Evolutionary conservation across 1,140 invertebrate species (phyloP), one percentile per base, ranked within the genome.

Genomic region (Bombyx mandarina): DNA sequence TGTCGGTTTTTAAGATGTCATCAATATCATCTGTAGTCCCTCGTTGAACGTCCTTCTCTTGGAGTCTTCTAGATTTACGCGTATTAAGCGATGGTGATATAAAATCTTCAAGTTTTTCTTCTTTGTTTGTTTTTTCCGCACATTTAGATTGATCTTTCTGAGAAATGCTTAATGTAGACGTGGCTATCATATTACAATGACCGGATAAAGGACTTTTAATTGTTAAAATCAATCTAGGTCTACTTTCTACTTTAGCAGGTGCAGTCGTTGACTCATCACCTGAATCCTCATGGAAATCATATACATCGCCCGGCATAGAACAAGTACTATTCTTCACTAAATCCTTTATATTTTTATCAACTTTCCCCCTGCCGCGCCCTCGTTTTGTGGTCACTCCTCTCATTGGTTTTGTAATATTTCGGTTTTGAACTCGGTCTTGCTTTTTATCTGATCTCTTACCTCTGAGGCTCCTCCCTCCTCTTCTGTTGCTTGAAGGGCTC

Each of bases 11-110:
- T 0, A 95, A 91, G 3, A 96, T 94, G 69, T 97, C 95, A 59
- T 97, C 96, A 63, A 97, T 96, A 65, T 97, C 95, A 80, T 96
- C 95, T 1, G 96, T 90, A 0, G 94, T 93, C 54, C 90, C 95
- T 56, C 93, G 87, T 77, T 83, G 79, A 7, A 90, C 91, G 76
- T 95, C 94, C 75, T 93, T 94, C 77, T 96, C 94, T 63, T 93
- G 93, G 26, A 96, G 73, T 62, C 95, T 88, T 56, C 93, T 90
- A 1, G 95, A 96, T 79, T 96, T 97, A 45, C 95, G 82, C 1
- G 93, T 94, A 60, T 93, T 93, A 1, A 88, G 67, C 2, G 89
- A 89, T 3, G 87, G 86, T 0, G 91, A 90, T 8, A 90, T 76
- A 58, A 92, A 92, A 60, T 93, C 91, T 57, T 93, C 92, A 53